phyloP scores from a whole-genome alignment of 2,888 invertebrate species.

The Hemaris fuciformis region DNA sequence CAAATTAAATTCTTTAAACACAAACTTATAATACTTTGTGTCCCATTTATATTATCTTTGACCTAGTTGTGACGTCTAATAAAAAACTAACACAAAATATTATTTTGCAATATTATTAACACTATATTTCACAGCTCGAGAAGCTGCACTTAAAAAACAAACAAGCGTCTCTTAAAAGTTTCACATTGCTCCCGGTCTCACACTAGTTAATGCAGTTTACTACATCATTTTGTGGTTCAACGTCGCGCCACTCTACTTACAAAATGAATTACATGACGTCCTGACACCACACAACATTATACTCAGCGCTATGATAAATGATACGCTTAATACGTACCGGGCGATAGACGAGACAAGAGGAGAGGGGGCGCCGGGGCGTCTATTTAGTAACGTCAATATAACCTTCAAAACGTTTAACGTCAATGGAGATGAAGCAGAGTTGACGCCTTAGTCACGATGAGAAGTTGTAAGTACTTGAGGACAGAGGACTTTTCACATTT shows the following conservation, averaged over 20 bases:
- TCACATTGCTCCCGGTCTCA: neutral
- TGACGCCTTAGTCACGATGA: neutral
- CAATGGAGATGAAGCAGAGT: neutral
- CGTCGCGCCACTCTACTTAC: constrained; percentile 31
- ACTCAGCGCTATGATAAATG: constrained; percentile 39
- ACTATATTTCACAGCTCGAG: neutral
- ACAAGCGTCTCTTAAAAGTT: neutral
- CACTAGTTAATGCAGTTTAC: constrained; percentile 21
- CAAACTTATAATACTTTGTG: too few species aligned
- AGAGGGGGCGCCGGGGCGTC: neutral
- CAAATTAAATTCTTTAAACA: too few species aligned
- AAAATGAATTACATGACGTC: constrained; percentile 46
- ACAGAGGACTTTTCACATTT: too few species aligned
- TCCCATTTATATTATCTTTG: too few species aligned
- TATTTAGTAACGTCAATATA: neutral
- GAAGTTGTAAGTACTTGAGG: too few species aligned
- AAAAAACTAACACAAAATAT: too few species aligned
- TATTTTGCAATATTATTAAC: neutral
- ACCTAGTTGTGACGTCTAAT: too few species aligned
- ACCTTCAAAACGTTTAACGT: neutral
- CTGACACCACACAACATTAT: constrained; percentile 39
- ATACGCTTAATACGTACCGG: constrained; percentile 15
- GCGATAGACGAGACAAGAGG: too few species aligned
- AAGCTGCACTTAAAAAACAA: neutral
- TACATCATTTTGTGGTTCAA: constrained; percentile 20